Percentiles rank a stretch among this genome's conserved stretches.
Evolutionary conservation across 1,140 invertebrate genomes (phyloP).

Genomic region (Phenacoccus solenopsis): DNA sequence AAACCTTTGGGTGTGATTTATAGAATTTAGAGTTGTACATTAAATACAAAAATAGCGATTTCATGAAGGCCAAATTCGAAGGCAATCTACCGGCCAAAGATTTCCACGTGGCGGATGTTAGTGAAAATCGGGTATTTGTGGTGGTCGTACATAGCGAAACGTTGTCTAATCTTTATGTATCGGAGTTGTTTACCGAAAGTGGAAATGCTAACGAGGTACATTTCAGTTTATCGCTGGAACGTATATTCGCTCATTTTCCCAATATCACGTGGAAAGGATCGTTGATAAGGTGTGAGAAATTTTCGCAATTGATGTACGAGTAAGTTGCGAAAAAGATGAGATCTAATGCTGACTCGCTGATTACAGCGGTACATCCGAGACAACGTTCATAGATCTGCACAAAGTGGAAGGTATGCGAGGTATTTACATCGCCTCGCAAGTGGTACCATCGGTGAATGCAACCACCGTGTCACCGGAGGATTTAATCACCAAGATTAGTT

Average conservation of each 20-base stretch:
- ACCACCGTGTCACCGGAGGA: constrained; percentile 51
- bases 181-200: constrained; percentile 40
- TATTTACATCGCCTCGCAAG: constrained; percentile 76
- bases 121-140: constrained; percentile 62
- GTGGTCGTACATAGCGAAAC: constrained; percentile 66
- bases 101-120: constrained; percentile 73
- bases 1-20: constrained; percentile 17
- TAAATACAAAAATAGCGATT: constrained; percentile 54
- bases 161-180: constrained; percentile 64
- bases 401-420: constrained; percentile 74
- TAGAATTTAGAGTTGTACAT: constrained; percentile 58
- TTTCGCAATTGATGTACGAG: too few relatives aligned
- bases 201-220: constrained; percentile 36
- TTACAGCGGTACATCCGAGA: constrained; percentile 56
- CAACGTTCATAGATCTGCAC: constrained; percentile 78
- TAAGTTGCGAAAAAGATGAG: background rate
- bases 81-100: constrained; percentile 48
- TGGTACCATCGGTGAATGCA: constrained; percentile 1
- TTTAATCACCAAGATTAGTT: constrained; percentile 68
- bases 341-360: constrained; percentile 26
- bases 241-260: constrained; percentile 72
- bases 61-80: constrained; percentile 60
- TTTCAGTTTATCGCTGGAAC: constrained; percentile 67
- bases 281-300: constrained; percentile 65
- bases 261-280: constrained; percentile 62